Evolutionary conservation across 2,888 invertebrate genomes (phyloP), one percentile per base, ranked within the genome.

Genomic region (Bellardia bayeri): DNA sequence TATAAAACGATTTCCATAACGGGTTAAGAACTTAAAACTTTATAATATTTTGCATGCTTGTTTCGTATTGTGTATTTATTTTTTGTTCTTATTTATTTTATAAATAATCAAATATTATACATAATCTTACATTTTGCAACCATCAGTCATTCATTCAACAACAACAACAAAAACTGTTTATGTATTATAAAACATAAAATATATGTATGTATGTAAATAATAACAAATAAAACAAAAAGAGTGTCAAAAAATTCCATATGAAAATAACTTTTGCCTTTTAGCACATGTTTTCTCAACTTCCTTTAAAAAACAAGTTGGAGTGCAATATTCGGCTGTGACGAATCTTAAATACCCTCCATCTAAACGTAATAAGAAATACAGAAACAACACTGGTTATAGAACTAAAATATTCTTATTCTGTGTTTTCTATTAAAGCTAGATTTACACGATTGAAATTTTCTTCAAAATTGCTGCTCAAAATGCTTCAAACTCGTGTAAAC

Each of bases 211-310:
- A 54, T 54, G 23, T 54, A 56, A 51, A 51, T 13, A 51, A 56
- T n/a, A 69, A 33, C 23, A 58, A 42, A 58, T 13, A 72, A 72
- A 56, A 13, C 7, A 30, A 58, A 71, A 72, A 13, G 30, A 30
- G 40, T 72, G 42, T 45, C 33, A 54, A 58, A 71, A 40, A 72
- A 58, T 42, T 40, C 0, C 11, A 51, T 9, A 64, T 51, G 14
- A 66, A 76, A 54, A 76, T 42, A 76, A 66, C 76, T 76, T 76
- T 66, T 64, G 76, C 51, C 54, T 54, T 76, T 76, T 54, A 64
- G 40, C 51, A 64, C 14, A 76, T 76, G 64, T 54, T 76, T 14
- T 42, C 23, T 16, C 42, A 23, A 51, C 40, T 54, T 51, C 37
- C 40, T 64, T 75, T 23, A 23, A 23, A 23, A 23, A 23, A 23